Conservation (phyloP, 2,888 invertebrate genomes). For the Teleiodes luculella region DNA sequence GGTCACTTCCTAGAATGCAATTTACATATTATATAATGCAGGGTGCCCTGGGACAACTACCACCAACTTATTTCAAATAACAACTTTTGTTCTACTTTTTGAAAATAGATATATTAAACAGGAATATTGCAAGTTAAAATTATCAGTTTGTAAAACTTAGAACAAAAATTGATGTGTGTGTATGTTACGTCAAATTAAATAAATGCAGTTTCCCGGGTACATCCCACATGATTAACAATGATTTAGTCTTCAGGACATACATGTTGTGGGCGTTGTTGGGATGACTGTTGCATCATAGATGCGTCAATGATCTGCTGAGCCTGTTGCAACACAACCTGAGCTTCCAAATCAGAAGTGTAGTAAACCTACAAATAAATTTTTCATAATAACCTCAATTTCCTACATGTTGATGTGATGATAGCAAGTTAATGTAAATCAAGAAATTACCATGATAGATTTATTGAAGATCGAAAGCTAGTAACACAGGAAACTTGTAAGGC, state of each 20-base stretch:
- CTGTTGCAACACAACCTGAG: slow-evolving; percentile 78
- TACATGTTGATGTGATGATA: not conserved
- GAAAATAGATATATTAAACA: not conserved
- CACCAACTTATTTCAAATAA: not conserved
- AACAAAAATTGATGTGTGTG: not conserved
- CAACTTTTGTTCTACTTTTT: not conserved
- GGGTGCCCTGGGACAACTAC: not conserved
- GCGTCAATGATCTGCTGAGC: slow-evolving; percentile 77
- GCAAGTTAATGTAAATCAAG: not conserved
- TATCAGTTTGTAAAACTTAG: not conserved
- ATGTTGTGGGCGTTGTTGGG: slow-evolving; percentile 75
- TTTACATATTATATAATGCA: slow-evolving; percentile 18
- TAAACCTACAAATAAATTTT: slow-evolving; percentile 76
- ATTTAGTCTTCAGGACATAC: slow-evolving; percentile 62
- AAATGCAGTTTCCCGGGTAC: not conserved
- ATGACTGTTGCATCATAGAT: slow-evolving; percentile 75
- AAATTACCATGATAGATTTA: too few relatives aligned
- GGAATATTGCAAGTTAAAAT: too few relatives aligned
- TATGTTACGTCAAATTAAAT: not conserved
- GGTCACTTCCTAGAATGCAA: slow-evolving; percentile 41
- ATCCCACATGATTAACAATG: slow-evolving; percentile 35
- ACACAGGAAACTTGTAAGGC: too few relatives aligned
- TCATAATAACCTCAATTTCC: slow-evolving; percentile 21
- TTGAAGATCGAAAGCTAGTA: too few relatives aligned
- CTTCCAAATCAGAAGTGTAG: slow-evolving; percentile 77